Conservation (phyloP, 2,797 vertebrate genomes). For the Ataeniobius toweri region DNA sequence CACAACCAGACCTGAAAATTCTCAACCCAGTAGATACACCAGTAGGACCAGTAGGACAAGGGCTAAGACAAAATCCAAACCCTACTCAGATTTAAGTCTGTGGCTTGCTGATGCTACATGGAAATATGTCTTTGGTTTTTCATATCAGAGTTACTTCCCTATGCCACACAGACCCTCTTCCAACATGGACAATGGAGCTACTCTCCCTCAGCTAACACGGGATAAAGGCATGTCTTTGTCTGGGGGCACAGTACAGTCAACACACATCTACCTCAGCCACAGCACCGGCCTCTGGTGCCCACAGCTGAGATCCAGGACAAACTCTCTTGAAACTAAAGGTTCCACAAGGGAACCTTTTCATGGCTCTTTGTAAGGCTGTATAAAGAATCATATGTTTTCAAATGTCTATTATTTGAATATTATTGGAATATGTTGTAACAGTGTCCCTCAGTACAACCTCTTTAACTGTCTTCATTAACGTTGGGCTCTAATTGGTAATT, state of each 20-base stretch:
- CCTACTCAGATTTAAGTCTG: neutral
- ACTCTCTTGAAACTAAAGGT: neutral
- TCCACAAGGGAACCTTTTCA: neutral
- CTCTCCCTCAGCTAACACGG: slow-evolving; percentile 41
- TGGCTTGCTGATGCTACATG: slow-evolving; percentile 11
- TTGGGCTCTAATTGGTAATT: neutral
- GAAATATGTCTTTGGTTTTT: slow-evolving; percentile 39
- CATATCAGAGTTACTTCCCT: slow-evolving; percentile 32
- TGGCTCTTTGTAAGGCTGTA: neutral
- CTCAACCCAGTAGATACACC: neutral
- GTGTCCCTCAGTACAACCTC: neutral
- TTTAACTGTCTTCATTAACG: neutral
- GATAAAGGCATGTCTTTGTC: slow-evolving; percentile 55
- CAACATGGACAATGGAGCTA: slow-evolving; percentile 52
- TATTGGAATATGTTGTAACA: neutral
- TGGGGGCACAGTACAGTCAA: slow-evolving; percentile 38
- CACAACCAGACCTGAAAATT: neutral
- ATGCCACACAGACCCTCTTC: slow-evolving; percentile 38
- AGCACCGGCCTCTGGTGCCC: slow-evolving; percentile 12
- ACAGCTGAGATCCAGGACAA: neutral
- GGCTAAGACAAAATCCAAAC: neutral
- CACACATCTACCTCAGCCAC: slow-evolving; percentile 44
- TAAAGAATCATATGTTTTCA: neutral
- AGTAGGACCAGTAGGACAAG: neutral
- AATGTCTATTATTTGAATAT: neutral